These are phyloP conservation scores for Leptopilina boulardi DNA, from an alignment of 1,140 invertebrate genomes.

Conservation along the genomic window DNA sequence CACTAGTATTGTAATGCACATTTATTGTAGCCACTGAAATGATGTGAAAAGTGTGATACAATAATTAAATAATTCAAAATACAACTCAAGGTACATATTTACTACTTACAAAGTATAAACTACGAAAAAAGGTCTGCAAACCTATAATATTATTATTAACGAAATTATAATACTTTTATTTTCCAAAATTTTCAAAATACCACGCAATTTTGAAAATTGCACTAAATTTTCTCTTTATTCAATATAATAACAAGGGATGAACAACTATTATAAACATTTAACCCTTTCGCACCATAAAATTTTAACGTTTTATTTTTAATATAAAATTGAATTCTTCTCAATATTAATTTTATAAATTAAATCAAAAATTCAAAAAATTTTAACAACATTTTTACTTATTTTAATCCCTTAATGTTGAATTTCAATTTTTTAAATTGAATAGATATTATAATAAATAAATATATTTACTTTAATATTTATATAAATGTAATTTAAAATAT, in stretches of 20 bases:
- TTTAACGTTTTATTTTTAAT: too few species aligned
- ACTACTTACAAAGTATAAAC: slow-evolving; percentile 2
- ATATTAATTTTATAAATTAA: too few species aligned
- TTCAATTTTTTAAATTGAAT: neutral
- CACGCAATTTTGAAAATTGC: neutral
- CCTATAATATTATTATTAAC: too few species aligned
- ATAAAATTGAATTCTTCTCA: too few species aligned
- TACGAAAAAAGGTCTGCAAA: neutral
- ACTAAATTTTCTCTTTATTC: neutral
- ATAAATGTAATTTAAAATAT: too few species aligned
- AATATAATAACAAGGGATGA: neutral
- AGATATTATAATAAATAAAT: too few species aligned
- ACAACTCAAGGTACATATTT: slow-evolving; percentile 41
- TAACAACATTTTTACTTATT: too few species aligned
- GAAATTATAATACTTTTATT: neutral
- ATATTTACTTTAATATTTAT: too few species aligned
- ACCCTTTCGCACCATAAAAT: neutral
- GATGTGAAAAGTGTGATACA: slow-evolving; percentile 57
- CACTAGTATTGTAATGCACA: slow-evolving; percentile 65
- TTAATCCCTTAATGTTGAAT: neutral
- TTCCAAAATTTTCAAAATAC: neutral
- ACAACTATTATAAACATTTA: neutral
- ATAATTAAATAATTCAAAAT: slow-evolving; percentile 43
- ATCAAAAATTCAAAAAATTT: neutral
- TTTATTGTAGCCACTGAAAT: slow-evolving; percentile 66